A percentile compares a stretch with the other conserved stretches of the same genome.
phyloP scores from a whole-genome alignment of 2,113 vertebrate genomes.

The Sus scrofa region DNA sequence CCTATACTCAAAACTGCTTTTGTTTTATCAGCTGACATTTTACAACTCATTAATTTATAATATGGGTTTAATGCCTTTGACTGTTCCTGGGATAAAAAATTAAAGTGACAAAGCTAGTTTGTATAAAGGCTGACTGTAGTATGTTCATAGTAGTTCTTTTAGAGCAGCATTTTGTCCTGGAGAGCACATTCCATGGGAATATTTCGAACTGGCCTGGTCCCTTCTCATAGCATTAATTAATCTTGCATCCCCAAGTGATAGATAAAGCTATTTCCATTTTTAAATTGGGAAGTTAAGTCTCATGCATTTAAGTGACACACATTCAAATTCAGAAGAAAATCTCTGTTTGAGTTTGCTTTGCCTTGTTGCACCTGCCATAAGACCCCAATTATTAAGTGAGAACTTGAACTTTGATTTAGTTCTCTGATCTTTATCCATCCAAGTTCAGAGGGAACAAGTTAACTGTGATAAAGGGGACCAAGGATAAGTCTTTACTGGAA shows the following conservation, averaged over 20 bases:
- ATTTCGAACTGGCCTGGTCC: constrained; percentile 30
- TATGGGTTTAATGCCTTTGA: constrained; percentile 81
- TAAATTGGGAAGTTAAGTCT: constrained; percentile 56
- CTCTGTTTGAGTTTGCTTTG: constrained; percentile 52
- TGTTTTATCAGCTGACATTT: constrained; percentile 86
- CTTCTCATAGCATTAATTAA: constrained; percentile 48
- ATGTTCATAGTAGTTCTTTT: constrained; percentile 56
- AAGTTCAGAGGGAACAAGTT: constrained; percentile 28
- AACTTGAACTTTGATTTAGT: constrained; percentile 50
- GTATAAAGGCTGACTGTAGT: constrained; percentile 68
- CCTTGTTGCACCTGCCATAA: constrained; percentile 7
- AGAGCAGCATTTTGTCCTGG: constrained; percentile 22
- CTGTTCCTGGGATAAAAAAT: constrained; percentile 82
- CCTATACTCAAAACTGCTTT: constrained; percentile 82
- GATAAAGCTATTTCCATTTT: constrained; percentile 49
- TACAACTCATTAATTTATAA: constrained; percentile 86
- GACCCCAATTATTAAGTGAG: constrained; percentile 24
- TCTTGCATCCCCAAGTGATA: constrained; percentile 23
- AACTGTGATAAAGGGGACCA: not conserved
- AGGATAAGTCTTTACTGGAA: constrained; percentile 17
- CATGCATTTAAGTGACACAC: not conserved
- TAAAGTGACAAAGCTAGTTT: constrained; percentile 81
- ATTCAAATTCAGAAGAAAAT: constrained; percentile 60
- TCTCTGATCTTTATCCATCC: constrained; percentile 38
- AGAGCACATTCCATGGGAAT: constrained; percentile 35